phyloP scores from a whole-genome alignment of 2,113 vertebrate genomes.

The Anas platyrhynchos region DNA sequence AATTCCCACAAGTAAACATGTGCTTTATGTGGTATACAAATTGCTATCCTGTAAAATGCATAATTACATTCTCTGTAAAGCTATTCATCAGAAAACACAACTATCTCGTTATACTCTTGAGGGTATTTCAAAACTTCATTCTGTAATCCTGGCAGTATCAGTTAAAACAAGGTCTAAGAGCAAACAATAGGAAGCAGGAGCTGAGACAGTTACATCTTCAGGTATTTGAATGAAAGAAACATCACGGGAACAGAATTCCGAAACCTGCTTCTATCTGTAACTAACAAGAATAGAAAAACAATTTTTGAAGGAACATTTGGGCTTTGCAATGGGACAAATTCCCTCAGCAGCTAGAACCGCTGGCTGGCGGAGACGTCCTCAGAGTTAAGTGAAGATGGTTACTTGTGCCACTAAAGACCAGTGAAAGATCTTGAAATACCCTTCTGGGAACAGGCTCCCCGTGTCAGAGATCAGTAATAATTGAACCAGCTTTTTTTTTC shows the following conservation, averaged over 20 bases:
- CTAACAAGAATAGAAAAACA: not conserved
- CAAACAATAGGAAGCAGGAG: not conserved
- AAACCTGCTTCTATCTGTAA: not conserved
- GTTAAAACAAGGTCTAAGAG: slow-evolving; percentile 18
- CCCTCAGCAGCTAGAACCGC: not conserved
- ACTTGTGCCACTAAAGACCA: not conserved
- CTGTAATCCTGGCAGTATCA: not conserved
- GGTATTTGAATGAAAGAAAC: not conserved
- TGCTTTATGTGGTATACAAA: slow-evolving; percentile 64
- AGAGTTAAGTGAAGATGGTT: not conserved
- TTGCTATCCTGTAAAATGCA: slow-evolving; percentile 66
- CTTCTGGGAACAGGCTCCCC: not conserved
- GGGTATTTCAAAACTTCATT: slow-evolving; percentile 55
- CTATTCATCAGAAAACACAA: slow-evolving; percentile 69
- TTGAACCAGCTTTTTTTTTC: not conserved
- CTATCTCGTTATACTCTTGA: slow-evolving; percentile 56
- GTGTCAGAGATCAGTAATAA: not conserved
- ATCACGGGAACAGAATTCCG: not conserved
- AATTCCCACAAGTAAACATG: slow-evolving; percentile 72
- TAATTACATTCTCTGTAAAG: slow-evolving; percentile 62
- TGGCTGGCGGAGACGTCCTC: not conserved
- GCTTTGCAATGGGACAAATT: not conserved
- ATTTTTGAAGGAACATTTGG: not conserved
- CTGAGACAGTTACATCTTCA: not conserved
- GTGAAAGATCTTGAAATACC: not conserved